Conservation (phyloP, 2,888 invertebrate genomes). For the Macrosiphum euphorbiae region DNA sequence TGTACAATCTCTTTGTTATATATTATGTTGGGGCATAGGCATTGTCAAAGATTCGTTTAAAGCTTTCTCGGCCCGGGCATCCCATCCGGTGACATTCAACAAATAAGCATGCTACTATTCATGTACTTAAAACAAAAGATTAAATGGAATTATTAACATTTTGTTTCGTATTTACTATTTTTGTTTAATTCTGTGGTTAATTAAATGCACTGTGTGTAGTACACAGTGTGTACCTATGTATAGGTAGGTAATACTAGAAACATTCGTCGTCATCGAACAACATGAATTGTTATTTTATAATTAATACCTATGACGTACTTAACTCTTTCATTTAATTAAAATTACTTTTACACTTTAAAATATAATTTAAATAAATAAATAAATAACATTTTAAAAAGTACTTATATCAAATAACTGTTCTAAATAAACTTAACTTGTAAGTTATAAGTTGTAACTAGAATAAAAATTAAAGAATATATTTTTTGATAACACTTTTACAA, state of each 20-base stretch:
- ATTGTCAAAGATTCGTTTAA: conserved; percentile 52
- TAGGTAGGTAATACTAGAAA: neutral
- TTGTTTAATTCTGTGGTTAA: neutral
- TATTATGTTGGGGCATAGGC: conserved; percentile 14
- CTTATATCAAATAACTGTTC: neutral
- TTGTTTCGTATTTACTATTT: neutral
- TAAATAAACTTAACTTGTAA: neutral
- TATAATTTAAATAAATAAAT: neutral
- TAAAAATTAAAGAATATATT: neutral
- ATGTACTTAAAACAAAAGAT: conserved; percentile 24
- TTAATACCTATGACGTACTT: neutral
- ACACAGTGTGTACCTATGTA: neutral
- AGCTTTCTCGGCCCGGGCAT: conserved; percentile 39
- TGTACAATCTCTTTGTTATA: conserved; percentile 42
- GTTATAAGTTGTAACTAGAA: neutral
- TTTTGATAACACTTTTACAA: neutral
- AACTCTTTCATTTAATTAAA: neutral
- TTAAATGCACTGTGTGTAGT: neutral
- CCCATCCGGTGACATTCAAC: conserved; percentile 49
- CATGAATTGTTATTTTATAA: neutral
- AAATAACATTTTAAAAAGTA: neutral
- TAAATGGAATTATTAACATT: conserved; percentile 22
- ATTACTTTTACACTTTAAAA: neutral
- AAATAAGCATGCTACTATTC: conserved; percentile 42
- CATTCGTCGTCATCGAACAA: neutral